Base-by-base conservation (phyloP, 1,140 invertebrate genomes). In the Solenopsis invicta region DNA sequence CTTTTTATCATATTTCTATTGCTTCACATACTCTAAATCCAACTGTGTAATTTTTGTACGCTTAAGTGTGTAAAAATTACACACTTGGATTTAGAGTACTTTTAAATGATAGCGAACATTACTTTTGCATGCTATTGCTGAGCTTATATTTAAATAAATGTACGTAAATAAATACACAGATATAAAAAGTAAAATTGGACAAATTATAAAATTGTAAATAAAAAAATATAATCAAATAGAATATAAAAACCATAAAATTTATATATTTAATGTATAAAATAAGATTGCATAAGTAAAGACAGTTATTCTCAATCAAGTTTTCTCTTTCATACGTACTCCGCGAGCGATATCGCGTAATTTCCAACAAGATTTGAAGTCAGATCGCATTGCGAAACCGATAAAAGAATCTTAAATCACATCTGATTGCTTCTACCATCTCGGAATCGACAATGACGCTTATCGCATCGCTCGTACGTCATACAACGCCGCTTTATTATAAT, bases 401-500 rank as follows among this genome's bases (percentile, higher is more conserved):
- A 84, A 84, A 50, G 34, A 75, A 50, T 59, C 41, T 80, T 56
- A 48, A 50, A 75, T 84, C 54, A 48, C 41, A 61, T 74, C 18
- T 34, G 54, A 84, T 74, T 4, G 52, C 8, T 13, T 45, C 18
- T 75, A 67, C 37, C n/a, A 6, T 0, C 12, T 0, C 24, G n/a
- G 64, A 61, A 86, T 54, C 48, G 71, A 62, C n/a, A 75, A 66
- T 61, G 41, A 72, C 80, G 75, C 74, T 86, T 86, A 84, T 74
- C 41, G 10, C 61, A 1, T n/a, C 10, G 76, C 71, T 67, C 75
- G 48, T 66, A 50, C n/a, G 64, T 85, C 78, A 74, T 52, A 71
- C 24, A 82, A 90, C 50, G 72, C 71, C 87, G 69, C 89, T 90
- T 90, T 85, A 92, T 93, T 93, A 89, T 93, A 94, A 94, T 94